Evolutionary conservation across 1,140 invertebrate genomes (phyloP).

Genomic region (Leptoteleia sp.): DNA sequence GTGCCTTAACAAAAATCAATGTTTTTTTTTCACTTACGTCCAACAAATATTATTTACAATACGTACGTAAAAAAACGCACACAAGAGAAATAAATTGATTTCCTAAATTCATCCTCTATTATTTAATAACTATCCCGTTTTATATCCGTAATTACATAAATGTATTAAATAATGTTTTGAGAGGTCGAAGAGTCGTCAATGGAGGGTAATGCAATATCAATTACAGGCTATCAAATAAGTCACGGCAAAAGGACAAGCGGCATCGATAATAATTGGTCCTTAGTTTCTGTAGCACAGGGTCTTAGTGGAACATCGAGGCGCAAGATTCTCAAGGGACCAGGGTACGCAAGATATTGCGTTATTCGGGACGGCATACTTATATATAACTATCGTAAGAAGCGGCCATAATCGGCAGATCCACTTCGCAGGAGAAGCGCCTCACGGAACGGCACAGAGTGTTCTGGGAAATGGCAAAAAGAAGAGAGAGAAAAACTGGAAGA

Average conservation of each 20-base stretch:
- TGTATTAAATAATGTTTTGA: no score
- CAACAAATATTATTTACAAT: no score
- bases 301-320: neutral
- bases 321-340: slow-evolving; percentile 13
- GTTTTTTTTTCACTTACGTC: no score
- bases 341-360: slow-evolving; percentile 24
- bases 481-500: neutral
- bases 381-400: slow-evolving; percentile 11
- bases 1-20: no score
- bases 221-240: slow-evolving; percentile 25
- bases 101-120: no score
- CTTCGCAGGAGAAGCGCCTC: neutral
- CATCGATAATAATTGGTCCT: slow-evolving; percentile 27
- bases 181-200: slow-evolving; percentile 7
- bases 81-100: no score
- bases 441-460: no score
- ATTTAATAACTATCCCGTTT: no score
- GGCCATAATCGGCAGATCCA: slow-evolving; percentile 8
- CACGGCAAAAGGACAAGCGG: slow-evolving; percentile 18
- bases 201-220: slow-evolving; percentile 12
- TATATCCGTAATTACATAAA: no score
- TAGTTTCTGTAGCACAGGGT: slow-evolving; percentile 4
- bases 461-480: no score
- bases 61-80: no score
- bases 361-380: slow-evolving; percentile 10